Conservation (phyloP, 2,113 vertebrate species). For the Collichthys lucidus region DNA sequence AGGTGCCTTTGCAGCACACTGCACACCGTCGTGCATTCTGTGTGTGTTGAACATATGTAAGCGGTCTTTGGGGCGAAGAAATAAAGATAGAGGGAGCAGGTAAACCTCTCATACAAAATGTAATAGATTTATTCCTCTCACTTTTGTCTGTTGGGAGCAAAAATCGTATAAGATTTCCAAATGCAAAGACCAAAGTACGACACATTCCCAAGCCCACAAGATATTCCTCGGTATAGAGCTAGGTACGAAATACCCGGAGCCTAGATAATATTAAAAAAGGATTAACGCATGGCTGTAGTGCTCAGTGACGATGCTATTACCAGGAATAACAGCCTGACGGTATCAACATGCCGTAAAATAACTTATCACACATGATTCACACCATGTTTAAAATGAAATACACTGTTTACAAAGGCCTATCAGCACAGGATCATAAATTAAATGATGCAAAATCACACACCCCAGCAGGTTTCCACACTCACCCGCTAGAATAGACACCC, state of each 20-base stretch:
- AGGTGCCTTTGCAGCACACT: constrained; percentile 26
- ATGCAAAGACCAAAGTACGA: constrained; percentile 13
- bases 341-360: not conserved
- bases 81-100: constrained; percentile 1
- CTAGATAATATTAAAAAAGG: constrained; percentile 16
- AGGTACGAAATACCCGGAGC: not conserved
- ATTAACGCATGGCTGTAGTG: constrained; percentile 11
- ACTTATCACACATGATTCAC: constrained; percentile 47
- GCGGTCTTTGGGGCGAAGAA: not conserved
- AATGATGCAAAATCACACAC: constrained; percentile 44
- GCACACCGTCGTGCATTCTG: constrained; percentile 10
- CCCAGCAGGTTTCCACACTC: constrained; percentile 35
- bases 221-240: not conserved
- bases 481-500: constrained; percentile 11
- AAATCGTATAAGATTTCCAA: not conserved
- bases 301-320: constrained; percentile 5
- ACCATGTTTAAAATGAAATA: constrained; percentile 54
- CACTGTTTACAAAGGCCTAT: constrained; percentile 49
- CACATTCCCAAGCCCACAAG: constrained; percentile 2
- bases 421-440: constrained; percentile 48
- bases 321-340: constrained; percentile 7
- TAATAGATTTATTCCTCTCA: constrained; percentile 27
- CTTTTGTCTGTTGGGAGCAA: constrained; percentile 1
- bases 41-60: constrained; percentile 5
- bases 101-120: not conserved